Evolutionary conservation across 2,113 vertebrate species (phyloP), one percentile per base, ranked within the genome.

Genomic region (Rousettus leschenaultii): DNA sequence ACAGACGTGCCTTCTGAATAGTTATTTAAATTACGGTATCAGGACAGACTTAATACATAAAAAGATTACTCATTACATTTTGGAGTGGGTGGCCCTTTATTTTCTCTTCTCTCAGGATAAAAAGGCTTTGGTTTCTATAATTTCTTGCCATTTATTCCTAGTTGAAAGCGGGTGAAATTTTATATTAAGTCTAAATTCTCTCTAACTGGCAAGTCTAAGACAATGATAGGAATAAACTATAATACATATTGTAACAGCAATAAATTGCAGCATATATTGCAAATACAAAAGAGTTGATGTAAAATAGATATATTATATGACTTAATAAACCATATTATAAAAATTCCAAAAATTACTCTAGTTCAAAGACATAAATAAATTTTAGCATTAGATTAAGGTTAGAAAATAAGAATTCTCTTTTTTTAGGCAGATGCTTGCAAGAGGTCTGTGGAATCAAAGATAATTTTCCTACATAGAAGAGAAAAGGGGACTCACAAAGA

Each of bases 171-270:
- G 74, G 33, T 63, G 13, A 93, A 66, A 78, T 78, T 91, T 91
- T 84, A 38, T 94, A 70, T 57, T 96, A 95, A 88, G 82, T 87
- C 71, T 91, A 53, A 95, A 94, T 96, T 94, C 75, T 80, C n/a
- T 70, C 89, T 94, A 95, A 89, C 86, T 74, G 70, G 51, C 66
- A 89, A 94, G 57, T 78, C 89, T 86, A 97, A 93, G 33, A 89
- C 21, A 86, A 89, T 70, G 78, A 80, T 38, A 92, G 22, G 30
- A 82, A 55, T 74, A 95, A 93, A 78, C 24, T 51, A 22, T 51
- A 66, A 18, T 11, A 88, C 33, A 87, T 59, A 90, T 40, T 55
- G n/a, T 16, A 93, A 86, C 26, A 91, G 16, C 24, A 84, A 38
- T 66, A 96, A 90, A 75, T 26, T 59, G 24, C 48, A 68, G 19